Evolutionary conservation across 2,797 vertebrate genomes (phyloP).

Genomic region (Cuniculus paca): DNA sequence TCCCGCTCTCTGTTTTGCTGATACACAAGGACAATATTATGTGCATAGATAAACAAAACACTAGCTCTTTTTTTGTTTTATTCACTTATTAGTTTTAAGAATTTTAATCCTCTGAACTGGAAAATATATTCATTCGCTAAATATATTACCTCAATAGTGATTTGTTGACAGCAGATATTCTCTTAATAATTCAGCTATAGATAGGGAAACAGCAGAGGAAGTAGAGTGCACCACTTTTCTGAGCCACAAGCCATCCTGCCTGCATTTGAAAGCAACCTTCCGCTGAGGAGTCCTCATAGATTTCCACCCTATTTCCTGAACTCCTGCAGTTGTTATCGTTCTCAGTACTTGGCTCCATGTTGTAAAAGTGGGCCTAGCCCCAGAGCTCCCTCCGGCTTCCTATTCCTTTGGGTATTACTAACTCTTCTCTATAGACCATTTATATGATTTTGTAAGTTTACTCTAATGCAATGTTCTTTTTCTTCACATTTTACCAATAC

Average conservation of each 20-base stretch:
- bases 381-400: neutral
- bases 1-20: neutral
- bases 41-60: neutral
- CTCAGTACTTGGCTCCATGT: neutral
- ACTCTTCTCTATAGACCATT: neutral
- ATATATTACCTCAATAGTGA: constrained; percentile 23
- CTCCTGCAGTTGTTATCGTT: neutral
- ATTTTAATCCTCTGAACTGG: neutral
- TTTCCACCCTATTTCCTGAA: neutral
- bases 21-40: neutral
- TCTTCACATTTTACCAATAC: neutral
- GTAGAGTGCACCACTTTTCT: neutral
- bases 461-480: neutral
- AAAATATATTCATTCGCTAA: constrained; percentile 6
- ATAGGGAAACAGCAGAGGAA: neutral
- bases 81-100: constrained; percentile 2
- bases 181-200: neutral
- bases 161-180: neutral
- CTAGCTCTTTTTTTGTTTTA: neutral
- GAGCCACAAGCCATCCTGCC: neutral
- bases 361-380: neutral
- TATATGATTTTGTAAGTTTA: neutral
- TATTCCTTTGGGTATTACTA: neutral
- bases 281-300: neutral
- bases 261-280: neutral